Evolutionary conservation across 1,140 invertebrate species (phyloP), one percentile per base, ranked within the genome.

Genomic region (Panulirus ornatus): DNA sequence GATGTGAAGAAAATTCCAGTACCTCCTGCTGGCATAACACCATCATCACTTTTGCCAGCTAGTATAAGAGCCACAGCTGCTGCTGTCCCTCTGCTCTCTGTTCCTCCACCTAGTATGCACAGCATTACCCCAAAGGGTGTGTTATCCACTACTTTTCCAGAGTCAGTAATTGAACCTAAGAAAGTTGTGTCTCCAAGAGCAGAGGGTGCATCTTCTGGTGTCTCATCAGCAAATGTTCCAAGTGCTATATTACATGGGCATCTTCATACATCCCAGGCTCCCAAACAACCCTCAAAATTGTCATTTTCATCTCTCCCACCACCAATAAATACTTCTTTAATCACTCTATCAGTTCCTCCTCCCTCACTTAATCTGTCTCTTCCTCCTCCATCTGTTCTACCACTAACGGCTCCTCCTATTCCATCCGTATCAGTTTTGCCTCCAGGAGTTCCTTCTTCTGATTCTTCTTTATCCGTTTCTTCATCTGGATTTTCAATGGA

Each of bases 21-120:
- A 54, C 85, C 85, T 27, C 75, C 85, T 16, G 30, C 85, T n/a
- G 85, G 85, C 3, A 79, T 81, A 88, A 51, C 75, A 36, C 44
- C 66, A 0, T 54, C 76, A 11, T 79, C 85, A 11, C 36, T 63
- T 54, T 54, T 54, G n/a, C 54, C 76, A 30, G 75, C 58, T 14
- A 34, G 16, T 40, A 22, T 6, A 14, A 66, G 22, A 8, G 9
- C 85, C 14, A 22, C 2, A 36, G n/a, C 76, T 47, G 16, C 38
- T 66, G 14, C 42, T 38, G 5, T 42, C 16, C 16, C 58, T 19
- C 2, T 70, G 27, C n/a, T 54, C n/a, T 71, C 71, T n/a, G 27
- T 54, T 54, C 71, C 70, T 40, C 84, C 70, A 38, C 70, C 42
- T 47, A 47, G 76, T 30, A 27, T 16, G 14, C 42, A 11, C 30